Evolutionary conservation across 64 coral and sea anemone species (phyloP), one percentile per base, ranked within the genome.

Genomic region (Pocillopora damicornis): DNA sequence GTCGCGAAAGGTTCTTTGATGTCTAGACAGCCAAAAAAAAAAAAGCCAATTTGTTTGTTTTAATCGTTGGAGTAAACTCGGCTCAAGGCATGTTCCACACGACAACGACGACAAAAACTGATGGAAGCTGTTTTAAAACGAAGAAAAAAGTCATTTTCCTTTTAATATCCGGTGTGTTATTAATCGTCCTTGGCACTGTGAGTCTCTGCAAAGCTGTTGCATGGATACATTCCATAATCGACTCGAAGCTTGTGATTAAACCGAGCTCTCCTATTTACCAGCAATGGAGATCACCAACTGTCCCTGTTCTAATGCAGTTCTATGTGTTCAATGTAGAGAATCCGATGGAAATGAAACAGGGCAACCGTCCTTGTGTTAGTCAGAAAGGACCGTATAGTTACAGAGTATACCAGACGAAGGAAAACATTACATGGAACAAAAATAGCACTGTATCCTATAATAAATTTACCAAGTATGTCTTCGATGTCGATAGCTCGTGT

Each of bases 371-470:
- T 9, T 60, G 62, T 37, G 83, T 98, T 0, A 76, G 77, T 25
- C 87, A 98, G 35, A 78, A 25, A 75, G 95, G 95, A 17, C 95
- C 95, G 0, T 98, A 93, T 65, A 62, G 78, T n/a, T 98, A 93
- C 88, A 87, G 81, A 25, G 88, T 87, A 63, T 79, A 83, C 74
- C 63, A 79, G 37, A 59, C 82, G 37, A 98, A 90, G 63, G 37
- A 90, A 20, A 98, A 93, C 81, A 65, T 98, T 22, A 82, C 91
- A 13, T 98, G 88, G 76, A 76, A 90, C 37, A n/a, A 63, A 0
- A 86, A 81, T 20, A 79, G 74, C 26, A 73, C 83, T 15, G 95
- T 98, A 18, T 88, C 88, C 22, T 98, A 93, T 37, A 78, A 93
- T 38, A 80, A 90, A 59, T 81, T 89, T 81, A 90, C 88, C 12